These are phyloP conservation scores for Carpatolechia fugitivella DNA, from an alignment of 2,888 invertebrate species.

Conservation along the genomic window DNA sequence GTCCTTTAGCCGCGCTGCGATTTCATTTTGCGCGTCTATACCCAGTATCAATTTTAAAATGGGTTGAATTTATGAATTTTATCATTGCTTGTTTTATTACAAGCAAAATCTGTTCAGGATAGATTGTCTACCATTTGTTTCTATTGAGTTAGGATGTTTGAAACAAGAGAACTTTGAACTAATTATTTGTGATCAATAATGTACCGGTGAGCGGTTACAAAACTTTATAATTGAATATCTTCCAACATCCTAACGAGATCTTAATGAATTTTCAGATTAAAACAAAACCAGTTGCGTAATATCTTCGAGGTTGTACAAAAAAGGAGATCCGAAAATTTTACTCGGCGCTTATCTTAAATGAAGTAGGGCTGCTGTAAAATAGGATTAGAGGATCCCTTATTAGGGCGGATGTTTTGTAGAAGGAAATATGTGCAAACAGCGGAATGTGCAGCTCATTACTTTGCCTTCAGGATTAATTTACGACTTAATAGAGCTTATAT, in stretches of 20 bases:
- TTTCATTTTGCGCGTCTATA: constrained; percentile 57
- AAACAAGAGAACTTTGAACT: too few relatives aligned
- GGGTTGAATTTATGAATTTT: constrained; percentile 26
- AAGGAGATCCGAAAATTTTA: constrained; percentile 45
- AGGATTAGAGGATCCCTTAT: constrained; percentile 44
- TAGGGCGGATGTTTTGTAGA: constrained; percentile 15
- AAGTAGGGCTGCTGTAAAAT: constrained; percentile 46
- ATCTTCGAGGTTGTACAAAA: constrained; percentile 31
- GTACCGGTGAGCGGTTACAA: not conserved
- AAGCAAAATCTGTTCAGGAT: not conserved
- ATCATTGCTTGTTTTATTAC: constrained; percentile 9
- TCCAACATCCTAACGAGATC: constrained; percentile 1
- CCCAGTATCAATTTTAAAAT: constrained; percentile 40
- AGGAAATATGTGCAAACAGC: constrained; percentile 48
- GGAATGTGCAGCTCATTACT: constrained; percentile 49
- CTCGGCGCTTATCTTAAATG: constrained; percentile 49
- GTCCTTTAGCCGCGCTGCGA: constrained; percentile 40
- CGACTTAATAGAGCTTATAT: constrained; percentile 52
- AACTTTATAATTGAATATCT: constrained; percentile 2
- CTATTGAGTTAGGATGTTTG: not conserved
- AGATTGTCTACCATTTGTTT: constrained; percentile 1
- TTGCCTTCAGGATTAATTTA: constrained; percentile 58
- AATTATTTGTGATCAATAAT: not conserved
- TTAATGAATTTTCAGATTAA: constrained; percentile 9
- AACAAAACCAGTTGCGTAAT: not conserved